Evolutionary conservation across 2,888 invertebrate genomes (phyloP).

Genomic region (Acronicta aceris): DNA sequence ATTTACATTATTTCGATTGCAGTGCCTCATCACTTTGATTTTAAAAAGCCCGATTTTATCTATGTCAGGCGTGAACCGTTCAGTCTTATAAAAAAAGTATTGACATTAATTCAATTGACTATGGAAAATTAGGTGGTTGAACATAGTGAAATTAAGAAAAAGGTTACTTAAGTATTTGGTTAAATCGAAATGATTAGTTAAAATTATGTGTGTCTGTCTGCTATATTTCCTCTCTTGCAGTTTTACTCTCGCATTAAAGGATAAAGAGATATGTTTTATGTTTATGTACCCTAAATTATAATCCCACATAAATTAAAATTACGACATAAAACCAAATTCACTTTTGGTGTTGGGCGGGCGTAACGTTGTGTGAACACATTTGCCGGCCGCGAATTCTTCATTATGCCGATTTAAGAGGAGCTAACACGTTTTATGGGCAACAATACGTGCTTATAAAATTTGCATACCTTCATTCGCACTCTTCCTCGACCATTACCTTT

Average conservation of each 20-base stretch:
- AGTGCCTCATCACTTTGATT: too few species aligned
- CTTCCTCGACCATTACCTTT: conserved; percentile 88
- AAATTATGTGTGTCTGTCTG: too few species aligned
- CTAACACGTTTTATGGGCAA: conserved; percentile 78
- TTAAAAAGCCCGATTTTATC: too few species aligned
- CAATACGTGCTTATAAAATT: conserved; percentile 87
- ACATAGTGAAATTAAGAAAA: too few species aligned
- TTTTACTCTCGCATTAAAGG: conserved; percentile 26
- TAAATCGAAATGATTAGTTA: too few species aligned
- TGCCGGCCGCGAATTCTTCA: conserved; percentile 74
- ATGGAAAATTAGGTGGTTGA: too few species aligned
- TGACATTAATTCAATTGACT: too few species aligned
- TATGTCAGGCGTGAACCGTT: too few species aligned
- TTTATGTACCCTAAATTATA: conserved; percentile 37
- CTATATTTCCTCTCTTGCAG: not conserved
- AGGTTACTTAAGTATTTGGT: too few species aligned
- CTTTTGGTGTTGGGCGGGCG: conserved; percentile 63
- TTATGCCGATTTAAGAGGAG: conserved; percentile 72
- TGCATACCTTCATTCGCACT: conserved; percentile 88
- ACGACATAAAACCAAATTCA: conserved; percentile 73
- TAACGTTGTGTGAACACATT: conserved; percentile 65
- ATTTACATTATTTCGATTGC: too few species aligned
- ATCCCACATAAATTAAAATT: conserved; percentile 71
- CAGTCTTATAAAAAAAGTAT: too few species aligned
- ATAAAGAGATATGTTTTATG: conserved; percentile 21